Base-by-base conservation (phyloP, 1,140 invertebrate genomes). In the Aphidius gifuensis region DNA sequence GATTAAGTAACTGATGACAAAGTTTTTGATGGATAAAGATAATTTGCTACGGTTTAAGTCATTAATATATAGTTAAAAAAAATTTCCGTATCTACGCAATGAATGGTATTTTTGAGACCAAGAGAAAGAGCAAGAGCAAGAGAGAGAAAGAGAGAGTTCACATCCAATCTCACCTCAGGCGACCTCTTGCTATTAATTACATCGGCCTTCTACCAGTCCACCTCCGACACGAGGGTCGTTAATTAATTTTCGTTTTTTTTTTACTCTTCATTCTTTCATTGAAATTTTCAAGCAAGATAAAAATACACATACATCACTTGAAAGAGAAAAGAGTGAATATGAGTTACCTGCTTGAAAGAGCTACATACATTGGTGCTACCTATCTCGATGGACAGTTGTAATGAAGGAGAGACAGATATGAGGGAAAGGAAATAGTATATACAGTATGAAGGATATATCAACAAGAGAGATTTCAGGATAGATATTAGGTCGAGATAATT, bases 401-500 rank as follows among this genome's bases (percentile, higher is more conserved):
- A 60, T 60, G 11, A 32, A 32, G 23, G 16, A 47, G 42, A 23
- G 21, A 45, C 44, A 53, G 42, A 45, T 44, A 60, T 44, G 50
- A 11, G 50, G 50, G 32, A 39, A 9, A 16, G 53, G 40, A 44
- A 44, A 44, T 11, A 42, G 40, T 55, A 43, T 2, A 32, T 32
- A 16, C 16, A 32, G 23, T 32, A 32, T 32, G 23, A 32, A 32
- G 23, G 23, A 49, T 64, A 67, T 63, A 67, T 51, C 57, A 55
- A 45, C 63, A 64, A 66, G 58, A 66, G 67, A 70, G 72, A 75
- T 73, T 70, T 68, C 68, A 69, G 63, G 66, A 59, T 66, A 65
- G 67, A 70, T 72, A 74, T 75, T 77, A 73, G 73, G 66, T 75
- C 65, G 65, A 67, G 71, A 71, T 78, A 76, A 76, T 76, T 71